Evolutionary conservation across 2,888 invertebrate species (phyloP), one percentile per base, ranked within the genome.

Genomic region (Amorpha juglandis): DNA sequence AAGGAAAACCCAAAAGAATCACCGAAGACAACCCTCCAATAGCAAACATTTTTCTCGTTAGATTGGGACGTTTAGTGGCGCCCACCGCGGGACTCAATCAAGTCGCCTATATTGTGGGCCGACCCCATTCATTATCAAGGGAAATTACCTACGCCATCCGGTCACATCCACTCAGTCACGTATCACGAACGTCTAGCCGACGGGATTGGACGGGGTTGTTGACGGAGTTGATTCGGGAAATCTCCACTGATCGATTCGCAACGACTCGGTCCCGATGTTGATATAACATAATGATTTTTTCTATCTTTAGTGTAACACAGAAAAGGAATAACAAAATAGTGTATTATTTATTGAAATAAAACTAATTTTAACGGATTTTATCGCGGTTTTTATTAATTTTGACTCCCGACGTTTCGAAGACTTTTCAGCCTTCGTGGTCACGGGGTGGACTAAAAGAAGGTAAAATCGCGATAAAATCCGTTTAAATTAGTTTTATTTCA

Each of bases 61-160:
- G 9, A n/a, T 21, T 65, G 27, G 6, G 35, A 65, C 66, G 70
- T 63, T 72, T 73, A 73, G 72, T 77, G 77, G 77, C 78, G 74
- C 77, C 76, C 77, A 75, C 67, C 70, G 64, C 69, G 75, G 74
- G 69, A 67, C 71, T 70, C 67, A 33, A 45, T 64, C 52, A 45
- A 27, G 27, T 64, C 71, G 66, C 66, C 63, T 64, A 16, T 64
- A 47, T 48, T 55, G 48, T 64, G 55, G 64, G 53, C 55, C 64
- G 48, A 58, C 68, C 68, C 71, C 72, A 71, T 71, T 75, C 74
- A 78, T 82, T 81, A 80, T 76, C 80, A 74, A 70, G 78, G 83
- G 82, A 83, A 82, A 84, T 84, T 81, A 81, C 78, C 72, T 77
- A 71, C 70, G 66, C 70, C 68, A 72, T 63, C 71, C 75, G 78